Conservation (phyloP, 2,113 vertebrate species). For the Serilophus lunatus region DNA sequence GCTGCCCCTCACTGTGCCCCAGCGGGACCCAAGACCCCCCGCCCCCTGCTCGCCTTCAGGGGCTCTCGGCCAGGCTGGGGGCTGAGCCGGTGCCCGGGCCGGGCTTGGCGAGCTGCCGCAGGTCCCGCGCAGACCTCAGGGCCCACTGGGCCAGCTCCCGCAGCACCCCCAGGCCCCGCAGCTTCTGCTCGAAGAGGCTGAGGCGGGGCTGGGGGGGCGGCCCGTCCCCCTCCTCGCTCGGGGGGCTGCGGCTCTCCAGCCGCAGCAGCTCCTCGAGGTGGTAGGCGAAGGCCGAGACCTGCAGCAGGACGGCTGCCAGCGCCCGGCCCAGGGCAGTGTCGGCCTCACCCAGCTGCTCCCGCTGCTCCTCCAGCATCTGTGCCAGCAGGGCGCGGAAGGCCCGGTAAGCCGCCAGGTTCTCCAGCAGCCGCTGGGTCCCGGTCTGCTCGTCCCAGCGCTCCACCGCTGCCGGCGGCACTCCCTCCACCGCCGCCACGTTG, state of each 20-base stretch:
- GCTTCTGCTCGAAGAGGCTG: slow-evolving; percentile 69
- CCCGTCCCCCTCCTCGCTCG: neutral
- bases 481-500: slow-evolving; percentile 49
- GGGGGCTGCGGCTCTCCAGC: slow-evolving; percentile 50
- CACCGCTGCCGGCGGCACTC: slow-evolving; percentile 61
- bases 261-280: slow-evolving; percentile 73
- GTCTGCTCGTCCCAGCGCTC: slow-evolving; percentile 68
- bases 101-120: slow-evolving; percentile 62
- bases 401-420: slow-evolving; percentile 73
- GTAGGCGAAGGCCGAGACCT: slow-evolving; percentile 69
- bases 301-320: slow-evolving; percentile 55
- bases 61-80: neutral
- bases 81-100: neutral
- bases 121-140: slow-evolving; percentile 62
- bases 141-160: slow-evolving; percentile 75
- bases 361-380: slow-evolving; percentile 73
- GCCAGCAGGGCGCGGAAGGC: slow-evolving; percentile 66
- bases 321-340: slow-evolving; percentile 58
- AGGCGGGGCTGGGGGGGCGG: neutral
- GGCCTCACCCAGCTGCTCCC: slow-evolving; percentile 43
- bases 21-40: neutral
- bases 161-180: slow-evolving; percentile 73
- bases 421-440: slow-evolving; percentile 60
- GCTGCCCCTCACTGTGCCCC: neutral
- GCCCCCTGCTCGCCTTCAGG: fast-evolving